Evolutionary conservation across 2,888 invertebrate genomes (phyloP), one percentile per base, ranked within the genome.

Genomic region (Netelia virgata): DNA sequence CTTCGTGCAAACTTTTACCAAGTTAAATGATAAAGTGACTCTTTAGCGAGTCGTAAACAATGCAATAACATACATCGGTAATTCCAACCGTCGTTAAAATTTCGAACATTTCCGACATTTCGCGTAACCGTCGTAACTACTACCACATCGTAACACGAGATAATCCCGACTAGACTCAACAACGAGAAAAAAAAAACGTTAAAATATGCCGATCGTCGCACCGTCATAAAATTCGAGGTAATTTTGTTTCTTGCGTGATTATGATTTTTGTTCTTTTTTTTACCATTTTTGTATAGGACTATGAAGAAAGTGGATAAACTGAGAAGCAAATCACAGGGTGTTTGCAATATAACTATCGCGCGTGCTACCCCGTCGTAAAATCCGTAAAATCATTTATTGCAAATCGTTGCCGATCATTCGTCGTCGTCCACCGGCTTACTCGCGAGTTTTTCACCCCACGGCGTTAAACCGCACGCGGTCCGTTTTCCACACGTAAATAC

Each of bases 311-410:
- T 16, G 14, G 70, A n/a, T 28, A 36, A 61, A 14, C 61, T n/a
- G 28, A 23, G 10, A 50, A 59, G 47, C 16, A 69, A 78, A 70
- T 70, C 77, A 70, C 63, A 50, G n/a, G 20, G 9, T 11, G 41
- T 55, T 70, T 63, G 77, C 77, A 61, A 61, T 18, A 57, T 18
- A 57, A 76, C 28, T 9, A 23, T 9, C 41, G 36, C 47, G 11
- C 10, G 72, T 59, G 57, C 28, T 41, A 36, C 10, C 68, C 53
- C 14, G 64, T 50, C 28, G 64, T 36, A 36, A 36, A 36, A 36
- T 36, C 50, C 16, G 53, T 63, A 57, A 74, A 74, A 75, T 41
- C 50, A 28, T 72, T 79, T 57, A 53, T 79, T 55, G 75, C 69
- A 75, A 79, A 50, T 74, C 18, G 47, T 3, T 47, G 57, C 43